Conservation (phyloP, 1,140 invertebrate species). For the Hesperophylax magnus region DNA sequence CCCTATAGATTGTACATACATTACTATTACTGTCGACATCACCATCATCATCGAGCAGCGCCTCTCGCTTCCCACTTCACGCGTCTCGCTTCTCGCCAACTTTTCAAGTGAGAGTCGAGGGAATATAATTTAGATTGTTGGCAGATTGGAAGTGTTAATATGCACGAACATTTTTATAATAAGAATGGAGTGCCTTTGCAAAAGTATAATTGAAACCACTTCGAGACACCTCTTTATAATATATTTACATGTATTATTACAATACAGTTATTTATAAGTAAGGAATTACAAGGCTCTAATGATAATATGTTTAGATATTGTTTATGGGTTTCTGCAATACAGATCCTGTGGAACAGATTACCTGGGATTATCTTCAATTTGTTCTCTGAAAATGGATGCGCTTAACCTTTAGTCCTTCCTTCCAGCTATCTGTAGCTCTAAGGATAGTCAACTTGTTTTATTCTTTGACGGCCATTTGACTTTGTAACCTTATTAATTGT, state of each 20-base stretch:
- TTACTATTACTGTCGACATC: not conserved
- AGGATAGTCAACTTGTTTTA: not conserved
- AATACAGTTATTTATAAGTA: constrained; percentile 14
- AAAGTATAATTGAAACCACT: constrained; percentile 47
- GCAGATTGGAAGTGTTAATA: constrained; percentile 21
- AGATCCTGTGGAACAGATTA: not conserved
- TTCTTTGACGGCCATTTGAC: not conserved
- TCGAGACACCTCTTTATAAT: constrained; percentile 9
- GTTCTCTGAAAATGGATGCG: not conserved
- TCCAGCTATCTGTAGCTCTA: not conserved
- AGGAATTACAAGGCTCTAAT: constrained; percentile 32
- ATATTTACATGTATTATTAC: constrained; percentile 27
- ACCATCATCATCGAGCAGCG: not conserved
- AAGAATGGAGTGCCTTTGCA: constrained; percentile 47
- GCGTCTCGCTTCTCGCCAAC: no score
- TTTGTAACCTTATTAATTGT: not conserved
- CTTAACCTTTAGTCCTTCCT: not conserved
- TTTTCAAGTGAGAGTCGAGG: not conserved
- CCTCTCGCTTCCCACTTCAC: not conserved
- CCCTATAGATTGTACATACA: not conserved
- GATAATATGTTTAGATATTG: not conserved
- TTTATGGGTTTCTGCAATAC: constrained; percentile 35
- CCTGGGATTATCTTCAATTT: not conserved
- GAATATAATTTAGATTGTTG: not conserved
- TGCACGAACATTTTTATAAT: constrained; percentile 16